phyloP scores from a whole-genome alignment of 2,113 vertebrate species.

The Cephalopterus ornatus region DNA sequence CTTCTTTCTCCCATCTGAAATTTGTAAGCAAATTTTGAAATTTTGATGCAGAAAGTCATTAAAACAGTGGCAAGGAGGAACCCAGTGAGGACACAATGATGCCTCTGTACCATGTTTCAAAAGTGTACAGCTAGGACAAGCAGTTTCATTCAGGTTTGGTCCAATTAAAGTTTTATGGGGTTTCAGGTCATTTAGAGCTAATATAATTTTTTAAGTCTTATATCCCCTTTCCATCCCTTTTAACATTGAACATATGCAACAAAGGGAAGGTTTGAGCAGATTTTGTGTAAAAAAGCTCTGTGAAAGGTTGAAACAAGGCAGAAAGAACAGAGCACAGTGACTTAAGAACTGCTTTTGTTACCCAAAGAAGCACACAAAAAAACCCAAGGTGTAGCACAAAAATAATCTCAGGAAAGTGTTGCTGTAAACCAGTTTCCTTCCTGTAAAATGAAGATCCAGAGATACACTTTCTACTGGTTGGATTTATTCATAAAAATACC shows the following conservation, averaged over 20 bases:
- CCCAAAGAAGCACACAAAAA: not conserved
- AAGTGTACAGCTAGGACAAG: not conserved
- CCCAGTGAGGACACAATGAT: accelerated
- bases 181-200: not conserved
- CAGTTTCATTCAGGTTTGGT: not conserved
- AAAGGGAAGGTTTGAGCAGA: not conserved
- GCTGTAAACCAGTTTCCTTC: not conserved
- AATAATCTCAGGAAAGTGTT: not conserved
- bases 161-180: not conserved
- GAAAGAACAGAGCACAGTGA: not conserved
- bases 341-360: not conserved
- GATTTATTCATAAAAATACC: not conserved
- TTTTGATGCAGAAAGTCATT: not conserved
- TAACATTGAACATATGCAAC: not conserved
- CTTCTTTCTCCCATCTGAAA: not conserved
- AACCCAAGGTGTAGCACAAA: not conserved
- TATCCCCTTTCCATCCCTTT: not conserved
- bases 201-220: not conserved
- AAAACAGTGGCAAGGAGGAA: not conserved
- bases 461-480: not conserved
- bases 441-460: not conserved
- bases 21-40: not conserved
- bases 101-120: not conserved
- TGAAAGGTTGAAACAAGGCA: not conserved
- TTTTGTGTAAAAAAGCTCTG: not conserved